These are phyloP conservation scores for Ceraclea dissimilis DNA, from an alignment of 2,888 invertebrate genomes.

Conservation along the genomic window DNA sequence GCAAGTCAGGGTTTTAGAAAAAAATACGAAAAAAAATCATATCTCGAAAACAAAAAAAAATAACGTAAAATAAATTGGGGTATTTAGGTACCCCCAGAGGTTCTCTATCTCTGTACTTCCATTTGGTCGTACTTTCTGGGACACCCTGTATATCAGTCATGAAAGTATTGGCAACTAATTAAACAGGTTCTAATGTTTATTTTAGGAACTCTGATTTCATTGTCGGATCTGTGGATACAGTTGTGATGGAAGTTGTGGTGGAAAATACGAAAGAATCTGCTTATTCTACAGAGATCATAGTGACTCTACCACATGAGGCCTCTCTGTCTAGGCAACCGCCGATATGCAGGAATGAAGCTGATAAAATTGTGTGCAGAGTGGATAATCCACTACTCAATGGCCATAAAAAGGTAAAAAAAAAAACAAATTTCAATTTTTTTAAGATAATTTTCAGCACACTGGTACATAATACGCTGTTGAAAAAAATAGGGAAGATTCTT, in stretches of 20 bases:
- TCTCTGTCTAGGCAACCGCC: slow-evolving; percentile 22
- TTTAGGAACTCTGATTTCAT: slow-evolving; percentile 28
- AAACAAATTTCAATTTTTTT: background rate
- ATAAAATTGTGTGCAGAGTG: slow-evolving; percentile 29
- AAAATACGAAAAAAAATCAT: no score
- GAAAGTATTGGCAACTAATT: no score
- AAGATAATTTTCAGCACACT: no score
- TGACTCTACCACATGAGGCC: slow-evolving; percentile 25
- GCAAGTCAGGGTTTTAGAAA: no score
- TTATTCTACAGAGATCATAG: slow-evolving; percentile 24
- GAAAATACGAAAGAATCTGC: slow-evolving; percentile 27
- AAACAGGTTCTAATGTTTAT: background rate
- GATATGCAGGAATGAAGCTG: slow-evolving; percentile 24
- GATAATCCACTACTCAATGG: slow-evolving; percentile 30
- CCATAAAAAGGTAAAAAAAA: slow-evolving; percentile 19
- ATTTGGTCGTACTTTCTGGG: no score
- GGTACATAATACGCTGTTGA: no score
- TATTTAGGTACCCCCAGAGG: no score
- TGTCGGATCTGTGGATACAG: slow-evolving; percentile 32
- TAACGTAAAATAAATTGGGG: no score
- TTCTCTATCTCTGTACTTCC: no score
- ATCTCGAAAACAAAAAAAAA: no score
- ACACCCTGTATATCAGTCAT: no score
- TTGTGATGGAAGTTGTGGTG: slow-evolving; percentile 29
- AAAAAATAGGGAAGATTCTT: no score